A percentile compares a stretch with the other conserved stretches of the same genome.
Evolutionary conservation across 1,140 invertebrate species (phyloP).

Genomic region (Aphelenchoides avenae): DNA sequence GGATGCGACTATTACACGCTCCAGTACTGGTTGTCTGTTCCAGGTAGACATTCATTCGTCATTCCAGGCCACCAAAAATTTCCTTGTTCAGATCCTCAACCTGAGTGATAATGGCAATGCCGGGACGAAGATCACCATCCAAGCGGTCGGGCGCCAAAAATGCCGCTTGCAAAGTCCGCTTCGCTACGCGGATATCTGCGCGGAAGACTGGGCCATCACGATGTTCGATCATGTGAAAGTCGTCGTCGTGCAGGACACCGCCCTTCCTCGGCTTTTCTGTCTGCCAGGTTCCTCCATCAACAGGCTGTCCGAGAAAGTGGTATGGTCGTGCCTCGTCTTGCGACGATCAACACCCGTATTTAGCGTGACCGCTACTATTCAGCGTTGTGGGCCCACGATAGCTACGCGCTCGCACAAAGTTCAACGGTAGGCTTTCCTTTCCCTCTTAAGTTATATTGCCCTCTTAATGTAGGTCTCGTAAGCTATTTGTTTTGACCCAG

Average conservation of each 20-base stretch:
- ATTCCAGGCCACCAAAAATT: no score
- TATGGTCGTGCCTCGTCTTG: not conserved
- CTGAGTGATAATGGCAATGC: not conserved
- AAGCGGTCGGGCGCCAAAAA: conserved; percentile 13
- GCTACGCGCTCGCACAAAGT: conserved; percentile 2
- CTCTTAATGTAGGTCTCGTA: no score
- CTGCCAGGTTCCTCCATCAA: conserved; percentile 16
- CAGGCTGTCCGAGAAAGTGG: conserved; percentile 6
- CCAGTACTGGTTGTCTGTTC: no score
- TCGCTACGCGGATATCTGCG: conserved; percentile 6
- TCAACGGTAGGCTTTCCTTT: conserved; percentile 13
- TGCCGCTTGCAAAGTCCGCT: conserved; percentile 5
- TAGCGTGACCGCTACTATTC: conserved; percentile 3
- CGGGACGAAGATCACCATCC: conserved; percentile 3
- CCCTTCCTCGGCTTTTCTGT: not conserved
- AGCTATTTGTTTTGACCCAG: no score
- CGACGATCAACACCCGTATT: not conserved
- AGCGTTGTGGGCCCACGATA: not conserved
- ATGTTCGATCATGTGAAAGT: conserved; percentile 5
- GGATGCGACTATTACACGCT: no score
- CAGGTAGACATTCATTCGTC: no score
- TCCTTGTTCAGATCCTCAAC: no score
- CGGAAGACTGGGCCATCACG: conserved; percentile 4
- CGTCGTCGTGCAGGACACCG: not conserved
- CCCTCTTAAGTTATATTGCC: not conserved